Percentiles rank a stretch among this genome's conserved stretches.
Conservation (phyloP, 1,140 invertebrate species). For the Penaeus japonicus region DNA sequence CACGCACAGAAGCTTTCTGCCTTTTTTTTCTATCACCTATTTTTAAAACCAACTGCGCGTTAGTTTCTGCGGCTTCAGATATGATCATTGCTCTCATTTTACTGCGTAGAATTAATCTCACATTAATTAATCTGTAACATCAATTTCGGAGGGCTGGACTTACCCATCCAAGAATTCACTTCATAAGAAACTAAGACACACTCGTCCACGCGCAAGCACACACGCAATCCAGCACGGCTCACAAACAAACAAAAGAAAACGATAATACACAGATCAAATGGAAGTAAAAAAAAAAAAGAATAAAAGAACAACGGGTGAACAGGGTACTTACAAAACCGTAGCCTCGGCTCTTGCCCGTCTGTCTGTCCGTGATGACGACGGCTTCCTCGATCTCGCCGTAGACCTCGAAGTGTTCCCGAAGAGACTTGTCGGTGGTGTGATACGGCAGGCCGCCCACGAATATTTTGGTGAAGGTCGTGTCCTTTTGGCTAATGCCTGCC, state of each 20-base stretch:
- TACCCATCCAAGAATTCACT: too few species aligned
- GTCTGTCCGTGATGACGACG: conserved; percentile 96
- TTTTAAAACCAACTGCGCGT: not conserved
- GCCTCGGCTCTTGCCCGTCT: conserved; percentile 95
- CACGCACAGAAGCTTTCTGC: too few species aligned
- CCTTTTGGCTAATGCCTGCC: conserved; percentile 82
- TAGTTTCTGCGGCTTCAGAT: not conserved
- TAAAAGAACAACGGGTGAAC: not conserved
- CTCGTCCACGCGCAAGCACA: not conserved
- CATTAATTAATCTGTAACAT: too few species aligned
- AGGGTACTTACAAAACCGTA: conserved; percentile 96
- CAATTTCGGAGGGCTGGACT: too few species aligned
- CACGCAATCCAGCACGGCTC: not conserved
- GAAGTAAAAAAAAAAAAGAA: not conserved
- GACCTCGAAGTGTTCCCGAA: conserved; percentile 94
- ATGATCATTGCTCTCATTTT: too few species aligned
- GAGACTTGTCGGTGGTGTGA: conserved; percentile 95
- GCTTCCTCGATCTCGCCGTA: conserved; percentile 98
- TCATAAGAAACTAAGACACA: not conserved
- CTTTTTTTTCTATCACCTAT: not conserved
- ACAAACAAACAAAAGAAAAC: not conserved
- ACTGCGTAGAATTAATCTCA: too few species aligned
- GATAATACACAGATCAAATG: not conserved
- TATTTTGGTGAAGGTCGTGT: conserved; percentile 97
- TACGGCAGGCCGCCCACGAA: conserved; percentile 98